phyloP scores from a whole-genome alignment of 2,113 vertebrate genomes.

The Myrmecobius fasciatus region DNA sequence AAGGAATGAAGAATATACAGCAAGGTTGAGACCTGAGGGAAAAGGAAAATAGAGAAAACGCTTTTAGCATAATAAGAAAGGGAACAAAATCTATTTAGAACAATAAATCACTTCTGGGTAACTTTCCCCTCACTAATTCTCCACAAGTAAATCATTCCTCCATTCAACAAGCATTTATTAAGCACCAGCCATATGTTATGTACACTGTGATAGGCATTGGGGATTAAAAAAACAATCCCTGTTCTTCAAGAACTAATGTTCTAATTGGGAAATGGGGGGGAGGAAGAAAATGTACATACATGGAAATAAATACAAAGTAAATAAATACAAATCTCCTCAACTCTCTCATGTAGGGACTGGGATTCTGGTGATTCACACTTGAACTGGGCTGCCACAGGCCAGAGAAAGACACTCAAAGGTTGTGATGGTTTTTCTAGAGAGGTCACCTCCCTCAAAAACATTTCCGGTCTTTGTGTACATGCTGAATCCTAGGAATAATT shows the following conservation, averaged over 20 bases:
- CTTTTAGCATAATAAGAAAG: neutral
- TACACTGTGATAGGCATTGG: neutral
- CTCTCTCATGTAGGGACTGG: slow-evolving; percentile 7
- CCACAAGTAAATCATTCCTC: neutral
- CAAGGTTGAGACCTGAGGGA: neutral
- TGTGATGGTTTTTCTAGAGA: slow-evolving; percentile 24
- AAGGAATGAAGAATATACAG: neutral
- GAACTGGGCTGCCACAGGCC: neutral
- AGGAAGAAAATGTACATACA: neutral
- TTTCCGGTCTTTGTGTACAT: neutral
- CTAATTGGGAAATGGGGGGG: neutral
- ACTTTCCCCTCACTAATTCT: neutral
- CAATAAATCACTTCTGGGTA: neutral
- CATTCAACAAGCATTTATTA: neutral
- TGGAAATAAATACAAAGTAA: neutral
- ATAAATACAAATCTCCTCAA: slow-evolving; percentile 24
- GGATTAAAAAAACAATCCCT: neutral
- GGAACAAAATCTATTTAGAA: neutral
- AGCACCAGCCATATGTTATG: neutral
- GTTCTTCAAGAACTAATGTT: neutral
- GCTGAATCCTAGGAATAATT: slow-evolving; percentile 9
- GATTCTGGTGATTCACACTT: slow-evolving; percentile 24
- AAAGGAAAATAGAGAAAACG: neutral
- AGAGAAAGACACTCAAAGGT: neutral
- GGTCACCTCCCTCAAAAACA: neutral